Percentiles rank a stretch among this genome's conserved stretches.
Conservation (phyloP, 2,797 vertebrate genomes). For the Atherinosoma microstoma region DNA sequence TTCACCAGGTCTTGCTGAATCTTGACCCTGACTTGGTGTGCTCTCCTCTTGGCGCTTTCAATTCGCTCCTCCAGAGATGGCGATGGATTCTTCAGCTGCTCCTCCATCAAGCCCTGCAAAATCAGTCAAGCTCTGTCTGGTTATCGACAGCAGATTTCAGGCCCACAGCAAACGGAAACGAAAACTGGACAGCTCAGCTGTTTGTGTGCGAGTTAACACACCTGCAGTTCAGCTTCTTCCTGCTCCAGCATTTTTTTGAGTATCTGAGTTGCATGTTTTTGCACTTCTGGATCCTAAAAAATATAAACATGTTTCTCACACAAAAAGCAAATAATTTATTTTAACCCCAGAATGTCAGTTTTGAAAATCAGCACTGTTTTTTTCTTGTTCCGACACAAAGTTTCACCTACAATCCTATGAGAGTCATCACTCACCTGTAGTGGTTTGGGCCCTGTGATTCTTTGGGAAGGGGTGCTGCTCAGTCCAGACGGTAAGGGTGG, state of each 20-base stretch:
- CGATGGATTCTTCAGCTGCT: conserved; percentile 84
- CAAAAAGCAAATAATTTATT: background rate
- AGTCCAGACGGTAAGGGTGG: conserved; percentile 83
- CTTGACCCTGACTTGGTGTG: conserved; percentile 90
- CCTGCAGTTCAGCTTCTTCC: conserved; percentile 93
- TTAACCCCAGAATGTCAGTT: background rate
- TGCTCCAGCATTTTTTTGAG: conserved; percentile 94
- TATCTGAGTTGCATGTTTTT: conserved; percentile 93
- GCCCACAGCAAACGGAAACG: background rate
- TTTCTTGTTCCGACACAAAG: too few species aligned
- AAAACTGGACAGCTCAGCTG: background rate
- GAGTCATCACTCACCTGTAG: conserved; percentile 84
- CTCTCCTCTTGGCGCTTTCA: conserved; percentile 88
- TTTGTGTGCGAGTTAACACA: conserved; percentile 43
- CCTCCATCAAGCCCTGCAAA: conserved; percentile 85
- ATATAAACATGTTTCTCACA: background rate
- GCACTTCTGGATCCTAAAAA: conserved; percentile 89
- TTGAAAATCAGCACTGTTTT: background rate
- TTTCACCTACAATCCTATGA: too few species aligned
- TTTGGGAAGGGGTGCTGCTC: conserved; percentile 78
- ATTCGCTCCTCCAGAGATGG: conserved; percentile 88
- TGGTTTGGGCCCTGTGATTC: conserved; percentile 91
- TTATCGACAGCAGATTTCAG: conserved; percentile 3
- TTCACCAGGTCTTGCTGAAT: conserved; percentile 90
- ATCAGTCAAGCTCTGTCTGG: background rate